A percentile compares a stretch with the other conserved stretches of the same genome.
Evolutionary conservation across 2,888 invertebrate species (phyloP).

Genomic region (Rhopalosiphum nymphaeae): DNA sequence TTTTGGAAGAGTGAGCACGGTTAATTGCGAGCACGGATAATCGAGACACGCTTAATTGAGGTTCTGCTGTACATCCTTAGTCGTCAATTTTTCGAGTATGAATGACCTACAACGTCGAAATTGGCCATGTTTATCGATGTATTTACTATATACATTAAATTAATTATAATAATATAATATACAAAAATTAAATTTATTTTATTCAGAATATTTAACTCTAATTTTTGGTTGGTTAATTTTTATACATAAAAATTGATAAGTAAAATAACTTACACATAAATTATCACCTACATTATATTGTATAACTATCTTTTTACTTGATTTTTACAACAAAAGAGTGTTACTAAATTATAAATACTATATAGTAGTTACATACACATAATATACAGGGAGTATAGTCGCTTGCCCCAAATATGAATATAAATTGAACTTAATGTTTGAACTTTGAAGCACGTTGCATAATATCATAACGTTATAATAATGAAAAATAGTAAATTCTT

Average conservation of each 20-base stretch:
- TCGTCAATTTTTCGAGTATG: not conserved
- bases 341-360: no score
- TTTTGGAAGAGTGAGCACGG: no score
- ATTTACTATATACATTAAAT: not conserved
- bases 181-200: not conserved
- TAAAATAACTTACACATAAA: not conserved
- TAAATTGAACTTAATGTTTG: constrained; percentile 6
- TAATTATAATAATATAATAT: not conserved
- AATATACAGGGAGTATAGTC: not conserved
- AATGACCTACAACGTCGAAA: not conserved
- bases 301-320: not conserved
- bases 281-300: not conserved
- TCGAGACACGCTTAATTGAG: no score
- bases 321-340: not conserved
- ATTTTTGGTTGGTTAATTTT: not conserved
- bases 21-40: no score
- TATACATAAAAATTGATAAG: not conserved
- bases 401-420: not conserved
- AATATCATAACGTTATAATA: not conserved
- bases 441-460: not conserved
- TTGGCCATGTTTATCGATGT: not conserved
- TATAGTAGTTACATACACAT: not conserved
- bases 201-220: not conserved
- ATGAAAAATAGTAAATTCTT: not conserved
- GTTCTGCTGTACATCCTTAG: not conserved